Evolutionary conservation across 1,140 invertebrate genomes (phyloP), one percentile per base, ranked within the genome.

Genomic region (Antheraea mylitta): DNA sequence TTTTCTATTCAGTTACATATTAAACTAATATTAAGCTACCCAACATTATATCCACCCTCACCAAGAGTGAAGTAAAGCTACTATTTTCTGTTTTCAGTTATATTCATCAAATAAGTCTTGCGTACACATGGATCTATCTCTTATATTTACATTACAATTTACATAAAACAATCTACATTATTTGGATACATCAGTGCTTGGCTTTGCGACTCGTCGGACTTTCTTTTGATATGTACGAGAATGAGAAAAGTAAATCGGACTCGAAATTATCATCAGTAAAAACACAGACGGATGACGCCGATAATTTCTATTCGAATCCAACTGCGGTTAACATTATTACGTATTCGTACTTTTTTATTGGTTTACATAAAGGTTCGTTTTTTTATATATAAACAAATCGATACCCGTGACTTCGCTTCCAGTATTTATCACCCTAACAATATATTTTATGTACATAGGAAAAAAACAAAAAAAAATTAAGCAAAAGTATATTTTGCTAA

Each of bases 261-360:
- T 11, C 22, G 10, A 64, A 62, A 36, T 58, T 37, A 7, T 42
- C 69, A 2, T n/a, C 18, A 8, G 19, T 30, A 7, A 77, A 71
- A 73, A 22, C 72, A 7, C 70, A 66, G 64, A 58, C 77, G n/a
- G 69, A 53, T 18, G 72, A 82, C 64, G 66, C 42, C 42, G 69
- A 78, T 37, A 63, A 67, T 18, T 58, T 70, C 7, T 22, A 58
- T 18, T 61, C 63, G 0, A 80, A 85, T 8, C 86, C 87, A 0
- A 78, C 64, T 60, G 78, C 83, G 18, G 69, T 76, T 37, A 89
- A 92, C 71, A 89, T 92, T 13, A 77, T 90, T 22, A 66, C 82
- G 1, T 92, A 92, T 71, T 74, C 86, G 3, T 90, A 81, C 76
- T 89, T 77, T 66, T 92, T 90, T 65, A 81, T 89, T 70, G 90